Evolutionary conservation across 2,797 vertebrate genomes (phyloP).

Genomic region (Alca torda): DNA sequence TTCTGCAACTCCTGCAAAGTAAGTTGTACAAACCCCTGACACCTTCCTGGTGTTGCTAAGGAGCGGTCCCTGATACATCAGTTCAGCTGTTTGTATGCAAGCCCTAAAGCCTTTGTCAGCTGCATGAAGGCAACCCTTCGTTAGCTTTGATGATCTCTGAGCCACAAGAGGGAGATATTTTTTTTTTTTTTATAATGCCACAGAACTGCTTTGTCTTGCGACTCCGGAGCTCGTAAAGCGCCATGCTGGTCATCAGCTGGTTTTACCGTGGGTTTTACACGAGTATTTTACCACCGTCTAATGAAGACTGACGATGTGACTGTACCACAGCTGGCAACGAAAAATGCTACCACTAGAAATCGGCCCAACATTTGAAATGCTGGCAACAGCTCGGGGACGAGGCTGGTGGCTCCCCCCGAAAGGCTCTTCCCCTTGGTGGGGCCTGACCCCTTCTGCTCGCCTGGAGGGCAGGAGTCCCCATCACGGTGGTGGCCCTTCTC

Average conservation of each 20-base stretch:
- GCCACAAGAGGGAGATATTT: background rate
- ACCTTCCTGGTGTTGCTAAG: background rate
- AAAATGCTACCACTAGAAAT: background rate
- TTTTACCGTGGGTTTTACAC: background rate
- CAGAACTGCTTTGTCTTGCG: background rate
- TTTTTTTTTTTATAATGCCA: background rate
- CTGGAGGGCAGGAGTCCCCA: background rate
- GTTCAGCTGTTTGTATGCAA: background rate
- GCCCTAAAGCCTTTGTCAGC: background rate
- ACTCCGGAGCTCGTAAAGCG: background rate
- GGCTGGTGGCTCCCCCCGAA: background rate
- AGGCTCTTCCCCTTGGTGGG: fast-evolving
- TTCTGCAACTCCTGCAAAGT: background rate
- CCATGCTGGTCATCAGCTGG: background rate
- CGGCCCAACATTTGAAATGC: background rate
- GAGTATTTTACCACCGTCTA: background rate
- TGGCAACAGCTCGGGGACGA: background rate
- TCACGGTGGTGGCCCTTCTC: background rate
- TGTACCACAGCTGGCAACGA: background rate
- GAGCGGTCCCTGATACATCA: background rate
- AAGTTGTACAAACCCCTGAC: background rate
- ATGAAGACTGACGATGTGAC: background rate
- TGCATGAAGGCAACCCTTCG: fast-evolving
- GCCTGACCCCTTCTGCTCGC: background rate
- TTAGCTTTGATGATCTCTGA: background rate